Evolutionary conservation across 2,113 vertebrate species (phyloP), one percentile per base, ranked within the genome.

Genomic region (Calidris pugnax): DNA sequence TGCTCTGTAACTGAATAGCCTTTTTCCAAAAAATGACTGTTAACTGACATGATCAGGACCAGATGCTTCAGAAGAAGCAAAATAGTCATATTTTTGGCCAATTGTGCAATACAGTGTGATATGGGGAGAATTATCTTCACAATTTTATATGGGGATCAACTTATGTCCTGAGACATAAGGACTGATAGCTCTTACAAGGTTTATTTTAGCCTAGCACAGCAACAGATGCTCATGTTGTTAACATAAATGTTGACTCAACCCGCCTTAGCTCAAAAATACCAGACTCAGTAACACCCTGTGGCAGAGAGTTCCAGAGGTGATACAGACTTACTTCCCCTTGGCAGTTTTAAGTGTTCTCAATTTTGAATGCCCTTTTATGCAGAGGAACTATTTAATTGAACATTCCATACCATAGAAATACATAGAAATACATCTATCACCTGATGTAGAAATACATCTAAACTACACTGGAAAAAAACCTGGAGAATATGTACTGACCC

Each of bases 31-130:
- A 91, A 90, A 26, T 78, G 69, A 75, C 85, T 95, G 68, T 95
- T 92, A 87, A 85, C 45, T 89, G 66, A 87, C 37, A 30, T n/a
- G 59, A 80, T 68, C 68, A 91, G 57, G 88, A 78, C 14, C 37
- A 91, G 76, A 87, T 73, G 77, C 74, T 95, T 94, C 63, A 80
- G 71, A 48, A 89, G 78, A 77, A 95, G 81, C 89, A 76, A 86
- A 90, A 89, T 32, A 74, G 59, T 95, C 23, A 27, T 75, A 73
- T 74, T 89, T 91, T 95, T 89, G 48, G 78, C 85, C 83, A 89
- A 60, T 96, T 92, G 94, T 95, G 97, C 96, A 97, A 97, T 97
- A 95, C 77, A 87, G 73, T 76, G 64, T 93, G 88, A 94, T 85
- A 79, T 80, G 92, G 90, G 80, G 91, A 81, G 71, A 93, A 86